Base-by-base conservation (phyloP, 35 echinoderm and acorn worm species). In the Anneissia japonica region DNA sequence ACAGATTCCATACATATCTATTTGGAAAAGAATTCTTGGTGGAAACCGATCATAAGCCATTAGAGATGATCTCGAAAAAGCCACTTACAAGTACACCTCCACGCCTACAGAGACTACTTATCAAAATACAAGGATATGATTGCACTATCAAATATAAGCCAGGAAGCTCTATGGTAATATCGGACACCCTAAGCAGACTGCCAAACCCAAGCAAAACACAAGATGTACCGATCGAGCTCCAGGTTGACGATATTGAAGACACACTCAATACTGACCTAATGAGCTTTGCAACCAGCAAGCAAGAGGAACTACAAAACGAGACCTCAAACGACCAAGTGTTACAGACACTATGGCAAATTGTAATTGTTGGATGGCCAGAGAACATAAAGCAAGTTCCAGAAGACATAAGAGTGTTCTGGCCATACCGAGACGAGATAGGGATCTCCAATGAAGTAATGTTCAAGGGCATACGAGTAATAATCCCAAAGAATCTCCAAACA, bases 401-500 rank as follows among this genome's bases (percentile, higher is more conserved):
- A 5, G 56, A 74, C 79, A 7, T 88, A 0, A 34, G 85, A 40
- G 14, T 12, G 14, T 91, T 34, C 38, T 91, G 90, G 90, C 46
- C 90, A 88, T 88, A 45, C 39, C 6, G 89, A 79, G 89, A 95
- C 31, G 86, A 91, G 34, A 46, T 90, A 3, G 88, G 89, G 17
- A 82, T 91, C 33, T 79, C 76, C 4, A 81, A 87, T 91, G 89
- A 80, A 36, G 38, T 95, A 23, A 72, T 91, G 19, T 88, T 91
- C 79, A 94, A 90, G 72, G 92, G 91, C 26, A 45, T 73, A 45
- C 86, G 86, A 89, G 86, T 89, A 0, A 3, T 93, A 5, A 84
- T 93, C 23, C 91, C 91, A 26, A 19, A 75, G 79, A 31, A 32
- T 16, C 79, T 88, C 34, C 84, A 46, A 73, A 4, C 30, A 72